Conservation (phyloP, 2,888 invertebrate species). For the Papilio protenor region DNA sequence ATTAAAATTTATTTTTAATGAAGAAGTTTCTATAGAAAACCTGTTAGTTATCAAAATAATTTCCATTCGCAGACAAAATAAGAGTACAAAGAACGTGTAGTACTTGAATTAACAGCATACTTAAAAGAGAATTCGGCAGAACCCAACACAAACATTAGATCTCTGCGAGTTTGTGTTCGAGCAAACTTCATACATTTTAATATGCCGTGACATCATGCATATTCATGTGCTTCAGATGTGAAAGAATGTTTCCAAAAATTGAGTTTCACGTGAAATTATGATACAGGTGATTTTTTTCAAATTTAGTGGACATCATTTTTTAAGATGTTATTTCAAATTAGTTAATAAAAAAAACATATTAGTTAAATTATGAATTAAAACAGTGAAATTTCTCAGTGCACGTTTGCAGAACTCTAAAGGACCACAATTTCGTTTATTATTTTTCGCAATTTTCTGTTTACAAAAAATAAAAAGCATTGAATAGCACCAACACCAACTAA, state of each 20-base stretch:
- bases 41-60: background rate
- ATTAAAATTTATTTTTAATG: no score
- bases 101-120: conserved; percentile 59
- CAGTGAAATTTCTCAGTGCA: background rate
- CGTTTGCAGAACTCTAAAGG: background rate
- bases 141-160: conserved; percentile 33
- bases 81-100: conserved; percentile 8
- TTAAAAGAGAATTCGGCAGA: conserved; percentile 62
- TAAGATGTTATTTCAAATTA: background rate
- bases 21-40: no score
- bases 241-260: conserved; percentile 41
- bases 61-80: conserved; percentile 21
- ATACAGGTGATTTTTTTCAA: background rate
- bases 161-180: conserved; percentile 51
- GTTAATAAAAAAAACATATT: background rate
- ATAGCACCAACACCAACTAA: conserved; percentile 15
- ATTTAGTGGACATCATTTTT: background rate
- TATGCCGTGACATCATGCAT: conserved; percentile 39
- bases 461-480: conserved; percentile 13
- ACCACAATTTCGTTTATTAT: background rate
- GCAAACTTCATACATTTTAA: conserved; percentile 81
- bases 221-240: conserved; percentile 42
- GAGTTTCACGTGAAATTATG: conserved; percentile 33
- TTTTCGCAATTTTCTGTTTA: background rate
- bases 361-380: background rate